Evolutionary conservation across 2,797 vertebrate species (phyloP), one percentile per base, ranked within the genome.

Genomic region (Chrysocyon brachyurus): DNA sequence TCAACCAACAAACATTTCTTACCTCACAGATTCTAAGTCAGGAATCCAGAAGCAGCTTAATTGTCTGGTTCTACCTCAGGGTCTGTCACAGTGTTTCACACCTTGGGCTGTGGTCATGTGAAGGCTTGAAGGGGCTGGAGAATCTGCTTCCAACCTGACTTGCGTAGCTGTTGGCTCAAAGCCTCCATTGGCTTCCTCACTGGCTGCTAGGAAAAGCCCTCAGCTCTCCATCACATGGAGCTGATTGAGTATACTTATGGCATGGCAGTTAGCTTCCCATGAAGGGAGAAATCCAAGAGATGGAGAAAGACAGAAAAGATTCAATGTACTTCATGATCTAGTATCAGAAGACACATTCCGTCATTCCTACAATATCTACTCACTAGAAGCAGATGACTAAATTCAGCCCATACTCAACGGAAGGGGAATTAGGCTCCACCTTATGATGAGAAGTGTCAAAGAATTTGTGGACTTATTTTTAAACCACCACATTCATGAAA

Each of bases 381-480:
- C 22, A 70, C 36, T 49, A 87, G 63, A 87, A 94, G 3, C 17
- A 49, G 46, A 24, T 79, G 49, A 61, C 64, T 36, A 70, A 81
- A 0, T 33, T 63, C 56, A 91, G 21, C 24, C 46, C 36, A 52
- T 21, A 64, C 28, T 75, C 16, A 79, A 63, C 4, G 21, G n/a
- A 21, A 92, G 7, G 28, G 22, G 8, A 82, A 87, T 52, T 46
- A 64, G 22, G 1, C 31, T 77, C 28, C 36, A 56, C 16, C 3
- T 79, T 96, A 87, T 49, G 40, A 79, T 83, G 31, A 28, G 24
- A n/a, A 77, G 64, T 70, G 28, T 57, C 52, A 57, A 85, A 92
- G 56, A 81, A 75, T n/a, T 31, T 79, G 28, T 52, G n/a, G 31
- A 72, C 21, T 95, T 94, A 84, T 85, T 94, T 92, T 88, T 22